Evolutionary conservation across 2,888 invertebrate species (phyloP).

Genomic region (Sphecodes monilicornis): DNA sequence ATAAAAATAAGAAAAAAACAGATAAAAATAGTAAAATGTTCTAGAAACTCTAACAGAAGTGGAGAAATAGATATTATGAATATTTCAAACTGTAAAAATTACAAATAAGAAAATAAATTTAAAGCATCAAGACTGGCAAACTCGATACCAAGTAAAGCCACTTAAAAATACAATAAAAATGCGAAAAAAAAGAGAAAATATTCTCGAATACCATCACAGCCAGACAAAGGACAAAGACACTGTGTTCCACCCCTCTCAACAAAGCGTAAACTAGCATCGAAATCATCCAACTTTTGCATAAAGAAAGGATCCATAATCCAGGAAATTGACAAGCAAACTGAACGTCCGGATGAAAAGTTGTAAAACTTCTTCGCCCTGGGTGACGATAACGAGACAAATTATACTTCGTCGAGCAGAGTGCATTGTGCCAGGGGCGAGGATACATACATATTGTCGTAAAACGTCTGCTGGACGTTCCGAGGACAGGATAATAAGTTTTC

Average conservation of each 20-base stretch:
- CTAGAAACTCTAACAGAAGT: too few relatives aligned
- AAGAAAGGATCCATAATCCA: not conserved
- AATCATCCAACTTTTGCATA: not conserved
- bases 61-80: too few relatives aligned
- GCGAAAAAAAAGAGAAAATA: not conserved
- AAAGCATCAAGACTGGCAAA: too few relatives aligned
- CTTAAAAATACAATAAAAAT: too few relatives aligned
- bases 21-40: too few relatives aligned
- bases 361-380: not conserved
- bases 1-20: too few relatives aligned
- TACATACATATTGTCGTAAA: not conserved
- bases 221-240: too few relatives aligned
- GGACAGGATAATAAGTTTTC: constrained; percentile 31
- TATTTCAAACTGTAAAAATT: too few relatives aligned
- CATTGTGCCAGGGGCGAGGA: not conserved
- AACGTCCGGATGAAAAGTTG: not conserved
- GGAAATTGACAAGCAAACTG: not conserved
- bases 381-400: not conserved
- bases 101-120: too few relatives aligned
- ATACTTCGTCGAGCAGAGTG: not conserved
- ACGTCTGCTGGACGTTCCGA: not conserved
- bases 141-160: too few relatives aligned
- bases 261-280: not conserved
- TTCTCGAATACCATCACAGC: too few relatives aligned
- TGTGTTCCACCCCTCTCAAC: not conserved